Base-by-base conservation (phyloP, 1,140 invertebrate genomes). In the Phymastichus coffea region DNA sequence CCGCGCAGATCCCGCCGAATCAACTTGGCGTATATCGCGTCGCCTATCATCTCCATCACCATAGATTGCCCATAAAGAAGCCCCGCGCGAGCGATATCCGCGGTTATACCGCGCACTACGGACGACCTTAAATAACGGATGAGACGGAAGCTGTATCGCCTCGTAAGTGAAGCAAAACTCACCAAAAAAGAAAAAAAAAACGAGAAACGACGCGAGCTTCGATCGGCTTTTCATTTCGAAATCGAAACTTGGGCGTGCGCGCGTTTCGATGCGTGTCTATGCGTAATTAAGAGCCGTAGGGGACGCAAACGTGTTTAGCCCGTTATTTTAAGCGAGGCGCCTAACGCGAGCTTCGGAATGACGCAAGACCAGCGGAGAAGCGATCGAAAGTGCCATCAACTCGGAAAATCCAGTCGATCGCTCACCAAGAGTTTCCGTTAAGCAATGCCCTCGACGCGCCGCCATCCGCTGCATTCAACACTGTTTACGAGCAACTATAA, bases 31-130 rank as follows among this genome's bases (percentile, higher is more conserved):
- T 79, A 77, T 78, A 79, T 78, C 74, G 76, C 70, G 65, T 77
- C 74, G 73, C 75, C 77, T 77, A 80, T 80, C 78, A 80, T 80
- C 71, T 78, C 76, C 75, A 80, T 80, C 77, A 80, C 77, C 76
- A 79, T 79, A 78, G 76, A 80, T 80, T 79, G 77, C 70, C 78
- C 76, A 80, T 80, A 80, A 80, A 80, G 75, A 75, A 79, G 70
- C 70, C 70, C 40, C 47, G n/a, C 7, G 4, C 19, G 19, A 7
- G 59, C 63, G 68, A 73, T 77, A 80, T 78, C 73, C 76, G 77
- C 77, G 77, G 77, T 79, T 80, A 77, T 80, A 78, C 74, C 66
- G n/a, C n/a, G n/a, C n/a, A n/a, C n/a, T n/a, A n/a, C n/a, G n/a
- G n/a, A n/a, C n/a, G n/a, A n/a, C n/a, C n/a, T n/a, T n/a, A n/a